Conservation (phyloP, 2,797 vertebrate genomes). For the Phrynocephalus forsythii region DNA sequence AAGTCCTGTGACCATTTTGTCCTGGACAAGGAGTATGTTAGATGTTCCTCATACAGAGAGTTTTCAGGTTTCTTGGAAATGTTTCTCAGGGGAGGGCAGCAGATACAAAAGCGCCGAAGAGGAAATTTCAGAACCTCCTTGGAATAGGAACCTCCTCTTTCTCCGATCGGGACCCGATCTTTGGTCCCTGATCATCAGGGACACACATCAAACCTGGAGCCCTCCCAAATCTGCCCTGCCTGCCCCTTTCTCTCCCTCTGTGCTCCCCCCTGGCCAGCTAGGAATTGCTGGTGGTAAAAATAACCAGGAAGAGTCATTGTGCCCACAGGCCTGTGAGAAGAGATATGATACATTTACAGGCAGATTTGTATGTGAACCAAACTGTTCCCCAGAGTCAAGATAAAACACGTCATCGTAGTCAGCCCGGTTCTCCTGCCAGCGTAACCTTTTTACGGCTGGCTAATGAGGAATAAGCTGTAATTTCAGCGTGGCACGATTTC, state of each 20-base stretch:
- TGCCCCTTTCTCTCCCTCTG: no score
- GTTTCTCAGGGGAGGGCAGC: no score
- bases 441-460: conserved; percentile 69
- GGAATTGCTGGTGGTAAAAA: not conserved
- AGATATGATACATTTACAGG: conserved; percentile 67
- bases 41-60: no score
- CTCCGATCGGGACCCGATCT: not conserved
- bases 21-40: no score
- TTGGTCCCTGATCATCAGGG: not conserved
- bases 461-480: conserved; percentile 71
- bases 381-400: conserved; percentile 67
- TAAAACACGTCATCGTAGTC: conserved; percentile 58
- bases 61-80: no score
- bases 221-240: no score
- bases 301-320: conserved; percentile 59
- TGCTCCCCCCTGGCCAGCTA: not conserved
- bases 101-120: no score
- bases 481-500: conserved; percentile 65
- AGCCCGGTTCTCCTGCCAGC: conserved; percentile 72
- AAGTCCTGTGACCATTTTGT: no score
- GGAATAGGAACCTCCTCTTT: not conserved
- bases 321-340: conserved; percentile 53
- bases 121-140: no score
- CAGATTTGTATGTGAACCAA: conserved; percentile 66
- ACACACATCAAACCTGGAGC: not conserved